These are phyloP conservation scores for Xiphophorus maculatus DNA, from an alignment of 2,113 vertebrate species.

Conservation along the genomic window DNA sequence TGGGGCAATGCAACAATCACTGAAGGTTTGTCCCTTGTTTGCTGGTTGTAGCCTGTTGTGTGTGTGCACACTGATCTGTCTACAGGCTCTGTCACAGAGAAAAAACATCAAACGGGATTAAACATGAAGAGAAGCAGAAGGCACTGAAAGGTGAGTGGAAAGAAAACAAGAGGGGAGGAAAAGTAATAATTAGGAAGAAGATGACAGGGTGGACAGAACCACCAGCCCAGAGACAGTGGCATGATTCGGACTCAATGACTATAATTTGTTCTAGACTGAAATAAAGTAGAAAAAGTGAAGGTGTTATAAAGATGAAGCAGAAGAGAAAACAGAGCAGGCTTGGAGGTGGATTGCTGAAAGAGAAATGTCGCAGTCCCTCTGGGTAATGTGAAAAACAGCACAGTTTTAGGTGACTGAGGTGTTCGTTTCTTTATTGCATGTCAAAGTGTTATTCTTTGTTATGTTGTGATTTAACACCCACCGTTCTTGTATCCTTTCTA, in stretches of 20 bases:
- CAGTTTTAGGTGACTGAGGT: slow-evolving; percentile 47
- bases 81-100: slow-evolving; percentile 13
- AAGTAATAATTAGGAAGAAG: slow-evolving; percentile 32
- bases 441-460: slow-evolving; percentile 61
- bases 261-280: slow-evolving; percentile 42
- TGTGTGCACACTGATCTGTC: slow-evolving; percentile 9
- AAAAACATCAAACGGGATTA: slow-evolving; percentile 15
- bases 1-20: slow-evolving; percentile 58
- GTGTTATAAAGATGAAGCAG: not conserved
- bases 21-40: slow-evolving; percentile 50
- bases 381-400: slow-evolving; percentile 48
- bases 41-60: slow-evolving; percentile 17
- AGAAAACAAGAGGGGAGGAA: slow-evolving; percentile 32
- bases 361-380: slow-evolving; percentile 31
- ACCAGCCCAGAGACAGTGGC: slow-evolving; percentile 38
- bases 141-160: slow-evolving; percentile 25
- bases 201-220: slow-evolving; percentile 36
- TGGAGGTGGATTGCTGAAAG: slow-evolving; percentile 28
- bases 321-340: slow-evolving; percentile 25
- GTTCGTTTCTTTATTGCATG: slow-evolving; percentile 51
- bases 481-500: slow-evolving; percentile 26
- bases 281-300: slow-evolving; percentile 14
- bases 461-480: slow-evolving; percentile 36
- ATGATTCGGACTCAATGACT: slow-evolving; percentile 38
- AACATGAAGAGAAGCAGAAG: slow-evolving; percentile 30